Evolutionary conservation across 1,140 invertebrate species (phyloP).

Genomic region (Sipha flava): DNA sequence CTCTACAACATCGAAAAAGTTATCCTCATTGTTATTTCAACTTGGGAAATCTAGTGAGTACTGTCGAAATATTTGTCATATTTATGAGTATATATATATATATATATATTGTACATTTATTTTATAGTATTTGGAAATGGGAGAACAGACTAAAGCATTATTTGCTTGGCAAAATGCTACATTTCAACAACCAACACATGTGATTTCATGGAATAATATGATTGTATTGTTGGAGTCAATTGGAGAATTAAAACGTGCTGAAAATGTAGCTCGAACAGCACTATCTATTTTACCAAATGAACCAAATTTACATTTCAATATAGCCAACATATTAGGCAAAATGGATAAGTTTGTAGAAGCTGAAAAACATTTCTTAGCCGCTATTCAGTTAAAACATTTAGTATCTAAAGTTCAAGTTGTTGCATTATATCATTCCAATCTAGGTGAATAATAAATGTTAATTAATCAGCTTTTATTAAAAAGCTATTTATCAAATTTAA

Average conservation of each 20-base stretch:
- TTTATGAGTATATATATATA: not conserved
- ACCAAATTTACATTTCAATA: constrained; percentile 69
- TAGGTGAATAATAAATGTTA: constrained; percentile 51
- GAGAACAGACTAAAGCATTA: constrained; percentile 52
- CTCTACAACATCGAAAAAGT: constrained; percentile 60
- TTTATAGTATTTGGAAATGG: constrained; percentile 56
- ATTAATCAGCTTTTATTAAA: not conserved
- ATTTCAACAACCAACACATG: constrained; percentile 62
- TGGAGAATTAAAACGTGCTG: constrained; percentile 54
- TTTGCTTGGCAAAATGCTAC: constrained; percentile 74
- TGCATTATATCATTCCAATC: constrained; percentile 70
- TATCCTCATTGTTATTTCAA: constrained; percentile 94
- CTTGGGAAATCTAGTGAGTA: constrained; percentile 76
- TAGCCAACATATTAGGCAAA: constrained; percentile 84
- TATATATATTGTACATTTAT: not conserved
- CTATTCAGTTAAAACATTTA: constrained; percentile 58
- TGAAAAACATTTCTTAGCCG: constrained; percentile 68
- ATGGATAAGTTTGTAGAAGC: constrained; percentile 63
- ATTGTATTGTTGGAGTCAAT: constrained; percentile 79
- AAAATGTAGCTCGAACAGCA: constrained; percentile 59
- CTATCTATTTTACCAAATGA: constrained; percentile 60
- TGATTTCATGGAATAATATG: constrained; percentile 84
- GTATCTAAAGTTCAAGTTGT: constrained; percentile 43
- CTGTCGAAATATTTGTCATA: not conserved
- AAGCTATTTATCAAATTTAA: not conserved